These are phyloP conservation scores for Varanus komodoensis DNA, from an alignment of 2,113 vertebrate species.

Conservation along the genomic window DNA sequence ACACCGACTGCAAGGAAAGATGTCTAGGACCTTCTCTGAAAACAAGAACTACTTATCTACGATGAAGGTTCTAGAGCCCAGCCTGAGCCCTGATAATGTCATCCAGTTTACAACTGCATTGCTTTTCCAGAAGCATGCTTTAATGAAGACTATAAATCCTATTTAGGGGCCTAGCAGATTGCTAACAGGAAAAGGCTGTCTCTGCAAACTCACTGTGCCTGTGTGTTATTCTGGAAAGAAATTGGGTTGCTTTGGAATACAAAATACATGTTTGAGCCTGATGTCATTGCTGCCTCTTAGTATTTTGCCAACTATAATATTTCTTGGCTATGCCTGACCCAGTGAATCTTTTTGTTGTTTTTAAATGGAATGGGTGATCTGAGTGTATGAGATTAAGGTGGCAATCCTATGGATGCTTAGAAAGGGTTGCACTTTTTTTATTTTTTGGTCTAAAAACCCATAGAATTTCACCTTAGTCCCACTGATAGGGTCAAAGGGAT, in stretches of 20 bases:
- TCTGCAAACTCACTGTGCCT: background rate
- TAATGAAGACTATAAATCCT: background rate
- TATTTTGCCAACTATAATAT: background rate
- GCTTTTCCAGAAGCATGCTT: background rate
- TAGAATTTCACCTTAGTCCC: too few relatives aligned
- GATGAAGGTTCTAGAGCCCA: background rate
- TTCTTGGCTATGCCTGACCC: background rate
- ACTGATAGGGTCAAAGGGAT: too few relatives aligned
- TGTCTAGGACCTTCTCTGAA: background rate
- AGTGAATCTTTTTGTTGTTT: too few relatives aligned
- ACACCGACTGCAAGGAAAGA: background rate
- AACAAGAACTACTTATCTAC: background rate
- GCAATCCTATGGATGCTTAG: too few relatives aligned
- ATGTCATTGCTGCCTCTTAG: background rate
- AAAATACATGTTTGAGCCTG: background rate
- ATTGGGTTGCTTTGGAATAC: background rate
- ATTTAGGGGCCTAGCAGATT: background rate
- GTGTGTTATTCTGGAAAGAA: background rate
- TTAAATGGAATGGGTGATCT: too few relatives aligned
- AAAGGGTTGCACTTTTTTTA: too few relatives aligned
- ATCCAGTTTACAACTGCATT: background rate
- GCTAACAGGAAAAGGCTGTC: background rate
- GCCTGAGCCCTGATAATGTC: background rate
- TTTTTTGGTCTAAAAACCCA: too few relatives aligned
- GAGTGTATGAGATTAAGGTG: too few relatives aligned